Percentiles rank a stretch among this genome's conserved stretches.
These are phyloP conservation scores for Hemicrepidius hirtus DNA, from an alignment of 2,888 invertebrate species.

Conservation along the genomic window DNA sequence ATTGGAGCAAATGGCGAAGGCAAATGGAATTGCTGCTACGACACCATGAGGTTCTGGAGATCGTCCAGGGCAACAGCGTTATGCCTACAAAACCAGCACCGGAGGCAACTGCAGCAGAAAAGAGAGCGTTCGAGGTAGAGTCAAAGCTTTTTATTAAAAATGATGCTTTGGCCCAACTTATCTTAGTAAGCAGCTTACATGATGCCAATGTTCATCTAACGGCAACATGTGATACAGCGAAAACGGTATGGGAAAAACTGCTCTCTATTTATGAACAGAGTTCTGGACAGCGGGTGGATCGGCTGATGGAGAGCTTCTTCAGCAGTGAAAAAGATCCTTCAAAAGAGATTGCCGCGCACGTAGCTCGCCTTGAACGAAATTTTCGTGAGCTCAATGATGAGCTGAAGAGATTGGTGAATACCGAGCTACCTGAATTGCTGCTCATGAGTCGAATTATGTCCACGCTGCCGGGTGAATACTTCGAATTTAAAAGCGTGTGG, in stretches of 20 bases:
- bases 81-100: no score
- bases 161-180: slow-evolving; percentile 1
- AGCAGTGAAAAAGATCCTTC: not conserved
- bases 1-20: no score
- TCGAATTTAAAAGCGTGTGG: not conserved
- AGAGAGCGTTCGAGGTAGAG: not conserved
- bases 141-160: not conserved
- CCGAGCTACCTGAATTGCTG: not conserved
- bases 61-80: no score
- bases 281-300: not conserved
- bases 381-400: not conserved
- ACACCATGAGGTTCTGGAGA: no score
- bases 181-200: not conserved
- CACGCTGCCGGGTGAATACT: not conserved
- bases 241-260: not conserved
- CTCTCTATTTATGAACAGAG: not conserved
- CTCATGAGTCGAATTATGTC: not conserved
- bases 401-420: not conserved
- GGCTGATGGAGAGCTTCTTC: not conserved
- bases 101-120: no score
- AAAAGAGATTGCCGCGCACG: not conserved
- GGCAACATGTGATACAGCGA: not conserved
- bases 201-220: not conserved
- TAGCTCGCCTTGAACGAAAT: not conserved
- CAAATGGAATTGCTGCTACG: no score